Evolutionary conservation across 2,797 vertebrate genomes (phyloP), one percentile per base, ranked within the genome.

Genomic region (Aldrovandia affinis): DNA sequence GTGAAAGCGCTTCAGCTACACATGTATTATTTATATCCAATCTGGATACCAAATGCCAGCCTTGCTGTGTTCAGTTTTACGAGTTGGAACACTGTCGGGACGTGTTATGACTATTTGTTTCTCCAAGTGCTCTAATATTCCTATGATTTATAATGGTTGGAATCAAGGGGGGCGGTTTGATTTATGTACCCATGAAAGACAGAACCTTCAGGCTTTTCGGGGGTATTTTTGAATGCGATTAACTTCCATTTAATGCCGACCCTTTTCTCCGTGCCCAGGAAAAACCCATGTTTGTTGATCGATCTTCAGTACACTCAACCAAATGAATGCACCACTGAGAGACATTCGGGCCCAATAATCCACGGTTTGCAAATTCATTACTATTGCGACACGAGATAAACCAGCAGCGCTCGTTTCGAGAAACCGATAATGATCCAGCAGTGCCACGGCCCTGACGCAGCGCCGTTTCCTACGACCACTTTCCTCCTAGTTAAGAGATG

Each of bases 21-120:
- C 61, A 70, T 82, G 61, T 47, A 82, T 82, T 82, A 82, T 82
- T 44, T 39, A 82, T 52, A 12, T 44, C 80, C 57, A 65, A 28
- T 63, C 59, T 81, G 80, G 59, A 63, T 39, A 65, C 59, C 57
- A 44, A 63, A 63, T 50, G 22, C 25, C 57, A 18, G 33, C 55
- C 22, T 68, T 25, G 18, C 36, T n/a, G 36, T 65, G 36, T 65
- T 65, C 61, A 25, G 61, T 22, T 65, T 47, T 63, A 10, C 10
- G 81, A 82, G 81, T 20, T 15, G 0, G 54, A 28, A n/a, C 33
- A 15, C 39, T 65, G 59, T 65, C 20, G 1, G 59, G 59, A 50
- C 47, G 5, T 47, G 22, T 80, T 61, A 65, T 68, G 25, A 82
- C 81, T 18, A 2, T 50, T 15, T 52, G 81, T 68, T 82, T 25